Base-by-base conservation (phyloP, 1,140 invertebrate genomes). In the Bombus sylvicola region DNA sequence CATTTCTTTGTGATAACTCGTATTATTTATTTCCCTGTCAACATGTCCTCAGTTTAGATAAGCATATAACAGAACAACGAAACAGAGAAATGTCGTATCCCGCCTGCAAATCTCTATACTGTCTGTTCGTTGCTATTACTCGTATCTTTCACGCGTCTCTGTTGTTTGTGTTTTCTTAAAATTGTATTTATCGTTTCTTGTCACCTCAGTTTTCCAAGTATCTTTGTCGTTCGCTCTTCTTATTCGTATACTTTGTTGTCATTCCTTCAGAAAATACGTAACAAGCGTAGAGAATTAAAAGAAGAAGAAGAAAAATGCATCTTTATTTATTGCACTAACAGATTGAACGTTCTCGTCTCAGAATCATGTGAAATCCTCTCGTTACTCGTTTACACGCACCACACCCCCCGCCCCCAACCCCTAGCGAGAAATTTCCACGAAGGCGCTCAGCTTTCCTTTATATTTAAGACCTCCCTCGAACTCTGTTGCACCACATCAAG, bases 11-110 rank as follows among this genome's bases (percentile, higher is more conserved):
- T 95, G 93, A 95, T 93, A 94, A 95, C 89, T 94, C 90, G 94
- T 92, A 94, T 94, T 92, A 93, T 95, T 95, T 95, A 95, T 95
- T 95, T 94, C 91, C 93, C 94, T 94, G n/a, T 91, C 90, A 90
- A 90, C 88, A 64, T 90, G 89, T 89, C 85, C 87, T 86, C 75
- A 90, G 86, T 86, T 87, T 73, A 59, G 62, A 39, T 59, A 64
- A 71, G 47, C 37, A 76, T 85, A 81, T 62, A 81, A 57, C 39
- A 28, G 41, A 68, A 79, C 59, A 59, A 83, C 59, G 59, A 39
- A 81, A 79, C 37, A 66, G 43, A 81, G 28, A 69, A 77, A 41
- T 86, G 75, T 81, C 66, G 41, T 68, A 18, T 72, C 73, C 85
- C 81, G 37, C 47, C 25, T 86, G 83, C 3, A 81, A 74, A 74